Conservation (phyloP, 2,888 invertebrate genomes). For the Hirudinaria manillensis region DNA sequence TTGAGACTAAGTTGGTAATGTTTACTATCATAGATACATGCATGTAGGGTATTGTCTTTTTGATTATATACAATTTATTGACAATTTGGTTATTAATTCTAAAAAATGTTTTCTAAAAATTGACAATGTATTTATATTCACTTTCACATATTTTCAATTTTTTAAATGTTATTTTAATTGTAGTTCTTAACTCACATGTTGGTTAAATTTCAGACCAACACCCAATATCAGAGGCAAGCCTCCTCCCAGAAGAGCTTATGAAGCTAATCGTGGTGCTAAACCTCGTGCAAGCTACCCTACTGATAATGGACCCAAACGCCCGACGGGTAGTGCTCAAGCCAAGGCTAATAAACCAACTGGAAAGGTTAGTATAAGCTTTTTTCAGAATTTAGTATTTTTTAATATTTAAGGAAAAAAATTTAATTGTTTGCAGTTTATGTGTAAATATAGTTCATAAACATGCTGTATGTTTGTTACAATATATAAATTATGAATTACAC, state of each 20-base stretch:
- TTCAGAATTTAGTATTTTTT: background rate
- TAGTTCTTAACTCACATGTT: background rate
- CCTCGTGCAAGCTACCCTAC: background rate
- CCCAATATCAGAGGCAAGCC: constrained; percentile 5
- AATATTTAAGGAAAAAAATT: background rate
- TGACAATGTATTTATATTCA: too few relatives aligned
- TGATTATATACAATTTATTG: background rate
- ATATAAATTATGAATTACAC: background rate
- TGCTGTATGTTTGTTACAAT: background rate
- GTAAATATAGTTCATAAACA: background rate
- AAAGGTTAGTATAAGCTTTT: background rate
- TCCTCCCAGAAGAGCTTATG: constrained; percentile 5
- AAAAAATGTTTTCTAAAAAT: too few relatives aligned
- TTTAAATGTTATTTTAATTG: too few relatives aligned
- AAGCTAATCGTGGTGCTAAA: constrained; percentile 7
- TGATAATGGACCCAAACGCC: constrained; percentile 31
- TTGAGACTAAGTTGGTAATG: constrained; percentile 47
- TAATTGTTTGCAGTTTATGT: background rate
- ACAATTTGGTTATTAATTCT: too few relatives aligned
- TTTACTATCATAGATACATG: background rate
- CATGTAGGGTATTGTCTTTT: background rate
- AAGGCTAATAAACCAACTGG: constrained; percentile 11
- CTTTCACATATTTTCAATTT: too few relatives aligned
- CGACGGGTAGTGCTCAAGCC: constrained; percentile 19
- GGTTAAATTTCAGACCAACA: background rate